phyloP scores from a whole-genome alignment of 2,888 invertebrate species.

The Melanostoma scalare region DNA sequence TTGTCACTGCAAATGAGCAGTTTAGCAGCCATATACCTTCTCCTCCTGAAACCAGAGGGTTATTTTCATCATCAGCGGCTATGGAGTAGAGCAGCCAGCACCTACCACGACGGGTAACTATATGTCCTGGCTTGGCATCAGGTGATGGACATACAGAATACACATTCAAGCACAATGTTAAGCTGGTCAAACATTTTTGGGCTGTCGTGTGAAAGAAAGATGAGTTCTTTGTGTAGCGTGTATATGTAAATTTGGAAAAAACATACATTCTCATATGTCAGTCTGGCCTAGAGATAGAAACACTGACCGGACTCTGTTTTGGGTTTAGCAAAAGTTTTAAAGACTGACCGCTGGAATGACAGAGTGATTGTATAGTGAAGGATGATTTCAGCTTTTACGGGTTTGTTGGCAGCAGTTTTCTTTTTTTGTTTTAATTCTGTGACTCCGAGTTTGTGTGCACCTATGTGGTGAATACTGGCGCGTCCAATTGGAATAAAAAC shows the following conservation, averaged over 20 bases:
- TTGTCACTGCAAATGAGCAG: constrained; percentile 72
- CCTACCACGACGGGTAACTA: neutral
- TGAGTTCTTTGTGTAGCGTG: constrained; percentile 43
- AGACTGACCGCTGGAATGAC: constrained; percentile 59
- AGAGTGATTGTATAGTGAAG: constrained; percentile 55
- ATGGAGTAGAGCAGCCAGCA: neutral
- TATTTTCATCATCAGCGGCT: constrained; percentile 32
- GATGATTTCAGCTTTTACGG: constrained; percentile 42
- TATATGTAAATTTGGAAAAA: neutral
- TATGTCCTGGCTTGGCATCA: constrained; percentile 36
- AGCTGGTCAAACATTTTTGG: constrained; percentile 57
- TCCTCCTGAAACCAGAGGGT: neutral
- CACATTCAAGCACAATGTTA: constrained; percentile 22
- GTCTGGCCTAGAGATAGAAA: constrained; percentile 19
- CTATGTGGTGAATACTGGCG: neutral
- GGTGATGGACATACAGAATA: constrained; percentile 47
- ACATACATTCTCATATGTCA: constrained; percentile 15
- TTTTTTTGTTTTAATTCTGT: neutral
- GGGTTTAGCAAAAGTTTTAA: constrained; percentile 25
- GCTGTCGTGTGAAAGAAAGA: constrained; percentile 54
- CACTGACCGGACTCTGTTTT: neutral
- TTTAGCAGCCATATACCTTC: constrained; percentile 46
- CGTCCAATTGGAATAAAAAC: constrained; percentile 6
- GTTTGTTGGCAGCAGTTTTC: constrained; percentile 10
- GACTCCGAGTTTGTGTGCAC: neutral